These are phyloP conservation scores for Neelides sp. DNA, from an alignment of 1,140 invertebrate genomes.

Conservation along the genomic window DNA sequence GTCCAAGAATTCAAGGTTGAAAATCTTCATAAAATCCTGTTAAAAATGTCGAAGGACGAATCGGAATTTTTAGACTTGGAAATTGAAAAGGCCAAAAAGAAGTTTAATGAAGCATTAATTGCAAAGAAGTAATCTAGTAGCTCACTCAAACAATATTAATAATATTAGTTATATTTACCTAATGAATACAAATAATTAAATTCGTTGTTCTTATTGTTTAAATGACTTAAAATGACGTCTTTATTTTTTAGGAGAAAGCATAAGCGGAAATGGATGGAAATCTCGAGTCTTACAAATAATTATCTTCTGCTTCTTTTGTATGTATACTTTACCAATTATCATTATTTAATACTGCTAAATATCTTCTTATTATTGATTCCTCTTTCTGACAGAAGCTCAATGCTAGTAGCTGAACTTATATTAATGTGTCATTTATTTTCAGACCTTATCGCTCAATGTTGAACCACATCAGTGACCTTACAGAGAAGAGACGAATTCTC, in stretches of 20 bases:
- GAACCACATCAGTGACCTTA: conserved; percentile 14
- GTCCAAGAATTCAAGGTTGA: too few species aligned
- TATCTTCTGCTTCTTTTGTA: conserved; percentile 23
- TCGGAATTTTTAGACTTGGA: conserved; percentile 6
- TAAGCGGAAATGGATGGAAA: conserved; percentile 23
- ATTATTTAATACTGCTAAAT: background rate
- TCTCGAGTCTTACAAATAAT: conserved; percentile 18
- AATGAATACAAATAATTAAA: too few species aligned
- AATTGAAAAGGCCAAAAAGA: conserved; percentile 10
- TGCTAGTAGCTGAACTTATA: background rate
- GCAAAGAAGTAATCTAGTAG: conserved; percentile 13
- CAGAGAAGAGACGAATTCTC: conserved; percentile 11
- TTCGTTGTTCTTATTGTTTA: background rate
- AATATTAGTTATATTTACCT: too few species aligned
- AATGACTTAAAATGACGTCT: background rate
- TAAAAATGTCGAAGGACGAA: too few species aligned
- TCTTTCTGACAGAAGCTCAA: background rate
- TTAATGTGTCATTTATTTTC: background rate
- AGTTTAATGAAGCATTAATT: conserved; percentile 9
- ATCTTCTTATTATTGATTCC: too few species aligned
- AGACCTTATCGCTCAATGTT: conserved; percentile 26
- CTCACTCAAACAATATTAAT: background rate
- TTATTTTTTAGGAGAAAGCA: conserved; percentile 17
- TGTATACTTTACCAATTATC: conserved; percentile 15
- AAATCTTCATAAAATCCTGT: too few species aligned